phyloP scores from a whole-genome alignment of 2,113 vertebrate species.

The human (Homo sapiens) region DNA sequence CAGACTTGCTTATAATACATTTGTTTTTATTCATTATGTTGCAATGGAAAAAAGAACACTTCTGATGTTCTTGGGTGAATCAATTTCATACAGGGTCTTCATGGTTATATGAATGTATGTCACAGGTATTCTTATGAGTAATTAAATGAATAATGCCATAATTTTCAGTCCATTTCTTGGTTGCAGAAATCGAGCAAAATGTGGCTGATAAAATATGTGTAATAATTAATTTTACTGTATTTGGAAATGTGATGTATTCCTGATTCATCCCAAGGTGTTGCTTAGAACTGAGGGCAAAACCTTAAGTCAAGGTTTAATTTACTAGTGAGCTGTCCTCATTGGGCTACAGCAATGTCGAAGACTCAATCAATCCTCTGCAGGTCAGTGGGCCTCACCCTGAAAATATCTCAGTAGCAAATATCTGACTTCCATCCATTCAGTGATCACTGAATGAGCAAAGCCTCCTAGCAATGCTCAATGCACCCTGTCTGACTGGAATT shows the following conservation, averaged over 20 bases:
- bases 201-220: not conserved
- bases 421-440: slow-evolving; percentile 32
- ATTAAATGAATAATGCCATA: not conserved
- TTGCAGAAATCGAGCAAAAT: slow-evolving; percentile 17
- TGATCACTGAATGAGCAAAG: not conserved
- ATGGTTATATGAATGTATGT: not conserved
- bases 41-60: not conserved
- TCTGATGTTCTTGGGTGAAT: not conserved
- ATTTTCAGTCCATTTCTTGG: not conserved
- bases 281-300: slow-evolving; percentile 27
- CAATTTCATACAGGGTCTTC: not conserved
- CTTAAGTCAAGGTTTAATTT: slow-evolving; percentile 35
- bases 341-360: not conserved
- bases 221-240: not conserved
- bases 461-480: not conserved
- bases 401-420: slow-evolving; percentile 33
- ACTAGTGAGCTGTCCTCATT: not conserved
- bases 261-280: not conserved
- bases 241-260: slow-evolving; percentile 1
- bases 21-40: not conserved
- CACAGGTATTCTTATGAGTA: not conserved
- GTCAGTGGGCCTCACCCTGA: slow-evolving; percentile 11
- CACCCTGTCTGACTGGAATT: not conserved
- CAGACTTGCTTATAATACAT: not conserved
- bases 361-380: slow-evolving; percentile 37